Evolutionary conservation across 2,888 invertebrate genomes (phyloP), one percentile per base, ranked within the genome.

Genomic region (Andrena camellia): DNA sequence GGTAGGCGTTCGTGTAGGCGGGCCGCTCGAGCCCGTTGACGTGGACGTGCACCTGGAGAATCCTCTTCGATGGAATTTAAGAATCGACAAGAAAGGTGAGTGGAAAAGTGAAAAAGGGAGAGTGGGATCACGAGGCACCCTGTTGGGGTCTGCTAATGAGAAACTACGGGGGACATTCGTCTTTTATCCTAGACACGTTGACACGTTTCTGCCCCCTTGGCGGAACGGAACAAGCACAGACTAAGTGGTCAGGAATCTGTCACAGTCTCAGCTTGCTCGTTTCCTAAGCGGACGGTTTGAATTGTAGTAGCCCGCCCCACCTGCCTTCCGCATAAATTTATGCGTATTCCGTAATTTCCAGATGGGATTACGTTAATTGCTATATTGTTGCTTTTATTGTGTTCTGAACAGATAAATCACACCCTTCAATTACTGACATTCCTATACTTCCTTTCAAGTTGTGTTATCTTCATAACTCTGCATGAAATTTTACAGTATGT

Each of bases 121-220:
- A 73, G 10, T 73, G 73, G 74, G 78, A 70, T 77, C 68, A 60
- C 31, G 70, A 85, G 86, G 89, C 87, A 83, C 83, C 86, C 91
- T 68, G 88, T 83, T 88, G 88, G 75, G 89, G 87, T 83, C 88
- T 85, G 84, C 90, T 92, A 92, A 92, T 92, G 91, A 91, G 92
- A 90, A 85, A 86, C 90, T 84, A 85, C 86, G 78, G 83, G 78
- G 90, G 89, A 86, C 89, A 90, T 91, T 88, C 90, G 88, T 92
- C 90, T 90, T 90, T 91, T 80, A 83, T 81, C 81, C 81, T 57
- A 73, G 84, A 84, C 84, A 86, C 87, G 88, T 89, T 90, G 91
- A 90, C 89, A 87, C 89, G 71, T 84, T 87, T 83, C 83, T 81
- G 78, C 81, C 86, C 79, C 68, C 67, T 42, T 60, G 63, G 35